phyloP scores from a whole-genome alignment of 2,888 invertebrate species.

The Ormyrus nitidulus region DNA sequence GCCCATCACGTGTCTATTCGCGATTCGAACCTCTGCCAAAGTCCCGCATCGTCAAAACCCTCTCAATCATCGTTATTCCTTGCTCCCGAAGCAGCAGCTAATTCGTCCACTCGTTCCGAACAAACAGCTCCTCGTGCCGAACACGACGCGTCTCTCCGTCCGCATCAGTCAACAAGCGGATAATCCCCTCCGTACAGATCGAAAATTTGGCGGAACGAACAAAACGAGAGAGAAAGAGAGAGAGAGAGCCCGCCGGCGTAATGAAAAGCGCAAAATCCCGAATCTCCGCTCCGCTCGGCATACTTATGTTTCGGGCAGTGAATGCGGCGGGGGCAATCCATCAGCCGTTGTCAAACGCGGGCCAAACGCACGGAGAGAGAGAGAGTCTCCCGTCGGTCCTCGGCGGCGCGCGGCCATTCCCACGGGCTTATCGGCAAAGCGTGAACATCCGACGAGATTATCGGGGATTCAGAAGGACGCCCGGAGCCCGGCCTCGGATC shows the following conservation, averaged over 20 bases:
- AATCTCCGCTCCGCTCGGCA: not conserved
- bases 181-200: not conserved
- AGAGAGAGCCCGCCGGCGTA: not conserved
- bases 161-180: no score
- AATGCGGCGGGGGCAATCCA: slow-evolving; percentile 61
- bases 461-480: slow-evolving; percentile 53
- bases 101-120: no score
- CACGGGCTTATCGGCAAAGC: slow-evolving; percentile 63
- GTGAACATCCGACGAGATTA: slow-evolving; percentile 64
- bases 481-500: not conserved
- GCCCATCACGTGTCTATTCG: no score
- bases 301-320: slow-evolving; percentile 55
- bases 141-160: not conserved
- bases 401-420: slow-evolving; percentile 57
- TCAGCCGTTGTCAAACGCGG: slow-evolving; percentile 59
- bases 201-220: not conserved
- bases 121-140: no score
- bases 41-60: no score
- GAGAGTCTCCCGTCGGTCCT: slow-evolving; percentile 1
- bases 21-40: no score
- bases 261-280: not conserved
- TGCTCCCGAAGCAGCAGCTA: no score
- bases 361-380: slow-evolving; percentile 12
- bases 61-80: no score
- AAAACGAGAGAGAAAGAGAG: not conserved